These are phyloP conservation scores for Macaria notata DNA, from an alignment of 2,888 invertebrate genomes.

Conservation along the genomic window DNA sequence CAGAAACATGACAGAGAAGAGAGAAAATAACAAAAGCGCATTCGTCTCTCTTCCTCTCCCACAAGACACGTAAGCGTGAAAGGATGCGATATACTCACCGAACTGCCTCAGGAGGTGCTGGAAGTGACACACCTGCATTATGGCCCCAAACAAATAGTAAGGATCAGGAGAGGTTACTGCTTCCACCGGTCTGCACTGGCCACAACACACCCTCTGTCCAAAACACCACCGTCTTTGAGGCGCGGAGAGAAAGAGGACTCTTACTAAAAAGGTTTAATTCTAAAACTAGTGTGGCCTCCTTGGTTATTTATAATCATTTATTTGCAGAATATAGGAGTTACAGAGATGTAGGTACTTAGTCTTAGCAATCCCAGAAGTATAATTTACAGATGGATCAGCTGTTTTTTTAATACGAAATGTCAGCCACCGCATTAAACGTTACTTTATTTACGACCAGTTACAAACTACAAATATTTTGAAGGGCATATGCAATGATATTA, in stretches of 20 bases:
- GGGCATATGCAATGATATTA: no score
- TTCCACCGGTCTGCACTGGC: slow-evolving; percentile 57
- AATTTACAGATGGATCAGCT: no score
- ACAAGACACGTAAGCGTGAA: slow-evolving; percentile 37
- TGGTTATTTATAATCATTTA: no score
- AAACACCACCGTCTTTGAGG: slow-evolving; percentile 64
- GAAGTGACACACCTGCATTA: slow-evolving; percentile 83
- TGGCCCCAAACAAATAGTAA: slow-evolving; percentile 70
- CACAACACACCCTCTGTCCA: slow-evolving; percentile 78
- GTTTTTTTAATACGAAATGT: no score
- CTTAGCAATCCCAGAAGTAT: no score
- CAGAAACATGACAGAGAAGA: slow-evolving; percentile 12
- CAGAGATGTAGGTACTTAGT: no score
- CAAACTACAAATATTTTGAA: no score
- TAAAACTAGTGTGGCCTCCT: no score
- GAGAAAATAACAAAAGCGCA: slow-evolving; percentile 5
- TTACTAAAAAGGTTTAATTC: no score
- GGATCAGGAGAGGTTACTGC: slow-evolving; percentile 47
- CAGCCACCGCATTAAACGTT: no score
- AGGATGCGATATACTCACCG: slow-evolving; percentile 68
- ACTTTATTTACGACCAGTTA: no score
- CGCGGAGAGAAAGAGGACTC: slow-evolving; percentile 27
- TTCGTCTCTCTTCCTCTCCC: slow-evolving; percentile 6
- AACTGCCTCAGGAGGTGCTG: slow-evolving; percentile 80
- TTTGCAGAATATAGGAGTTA: no score